Base-by-base conservation (phyloP, 2,888 invertebrate species). In the Drosophila emarginata region DNA sequence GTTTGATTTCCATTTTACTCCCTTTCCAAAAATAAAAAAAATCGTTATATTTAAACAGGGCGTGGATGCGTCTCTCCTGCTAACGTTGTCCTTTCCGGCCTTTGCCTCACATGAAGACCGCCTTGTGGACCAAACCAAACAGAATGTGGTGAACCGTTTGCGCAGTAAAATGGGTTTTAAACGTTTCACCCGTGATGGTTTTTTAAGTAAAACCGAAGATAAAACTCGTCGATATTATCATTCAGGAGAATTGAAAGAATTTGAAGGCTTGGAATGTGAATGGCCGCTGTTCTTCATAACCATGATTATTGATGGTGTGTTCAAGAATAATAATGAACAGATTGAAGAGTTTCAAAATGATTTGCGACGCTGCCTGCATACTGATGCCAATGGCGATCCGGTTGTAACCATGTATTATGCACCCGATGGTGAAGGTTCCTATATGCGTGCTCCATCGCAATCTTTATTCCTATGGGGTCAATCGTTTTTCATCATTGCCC, bases 251-350 rank as follows among this genome's bases (percentile, higher is more conserved):
- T 94, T 98, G 2, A 98, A 97, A 92, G 96, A 97, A 89, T 99
- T 98, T 92, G 98, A 99, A 89, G 96, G 96, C 51, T 94, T 99
- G 12, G 99, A 99, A 92, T 97, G 97, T 77, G 99, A 99, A 91
- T 99, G 99, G 98, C 99, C 99, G 0, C 92, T 99, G 58, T 99
- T 99, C 92, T 98, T 96, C 89, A 96, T 98, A 51, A 96, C 96
- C 91, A 96, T 99, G 95, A 96, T 99, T 56, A 97, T 99, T 79
- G 99, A 99, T 91, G 98, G 99, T 9, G 96, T 97, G 57, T 97
- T 97, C 90, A 96, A 96, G 86, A 95, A 96, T 15, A 93, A 97
- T 74, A 95, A 96, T 2, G 96, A 97, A 61, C 97, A 98, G 93
- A 96, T 97, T n/a, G 95, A 97, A 73, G 96, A 97, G 89, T 99